Evolutionary conservation across 2,113 vertebrate species (phyloP), one percentile per base, ranked within the genome.

Genomic region (Trogon melanurus): DNA sequence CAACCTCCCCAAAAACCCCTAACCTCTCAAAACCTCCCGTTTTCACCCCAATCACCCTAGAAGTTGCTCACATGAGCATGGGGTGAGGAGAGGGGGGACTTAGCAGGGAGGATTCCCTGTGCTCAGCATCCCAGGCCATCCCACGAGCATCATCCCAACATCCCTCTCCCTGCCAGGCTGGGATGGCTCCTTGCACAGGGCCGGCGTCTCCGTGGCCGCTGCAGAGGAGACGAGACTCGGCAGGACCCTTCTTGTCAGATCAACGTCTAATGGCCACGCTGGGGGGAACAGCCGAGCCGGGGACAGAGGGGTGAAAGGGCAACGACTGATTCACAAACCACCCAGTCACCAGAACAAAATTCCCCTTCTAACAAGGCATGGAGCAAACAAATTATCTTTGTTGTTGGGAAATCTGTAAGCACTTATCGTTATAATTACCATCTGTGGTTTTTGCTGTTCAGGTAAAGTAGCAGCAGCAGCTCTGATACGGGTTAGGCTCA

Each of bases 351-450:
- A 97, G 97, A 95, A 96, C 96, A 93, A 82, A 90, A 97, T 96
- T 96, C 96, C 79, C 87, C 96, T 97, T 96, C 97, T 98, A 98
- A 98, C 97, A 97, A 98, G 97, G 96, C 98, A 96, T 97, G 97
- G 96, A 98, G 96, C 97, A 97, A 98, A 98, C 98, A 97, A 97
- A 98, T 98, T 98, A 98, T 97, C 97, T 97, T 97, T 98, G 97
- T 97, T 98, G 97, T 98, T 97, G 97, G 97, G 97, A 98, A 98
- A 98, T 98, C 98, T 98, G 98, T 92, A 98, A 98, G 98, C 97
- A 97, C 97, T 98, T 98, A 98, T 69, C 95, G 71, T 95, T 97
- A 98, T 98, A 97, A 97, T 98, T 98, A 97, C 97, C 98, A 97
- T 97, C 95, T 98, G 98, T 96, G 97, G 96, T 89, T 96, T 41